phyloP scores from a whole-genome alignment of 2,797 vertebrate genomes.

The Octomys mimax region DNA sequence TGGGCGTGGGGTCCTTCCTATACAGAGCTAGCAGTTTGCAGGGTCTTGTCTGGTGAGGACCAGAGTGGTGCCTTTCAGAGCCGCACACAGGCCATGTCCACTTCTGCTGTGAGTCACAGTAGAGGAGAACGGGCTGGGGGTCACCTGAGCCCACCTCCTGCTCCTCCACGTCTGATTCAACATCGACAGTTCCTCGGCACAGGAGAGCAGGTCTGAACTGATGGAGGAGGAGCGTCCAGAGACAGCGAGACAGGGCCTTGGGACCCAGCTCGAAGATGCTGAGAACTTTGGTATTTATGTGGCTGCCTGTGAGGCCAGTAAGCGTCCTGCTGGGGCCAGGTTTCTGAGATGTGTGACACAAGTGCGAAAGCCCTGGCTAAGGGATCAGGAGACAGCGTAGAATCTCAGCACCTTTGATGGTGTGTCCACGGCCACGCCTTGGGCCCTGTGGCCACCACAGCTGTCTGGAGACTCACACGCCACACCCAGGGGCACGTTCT shows the following conservation, averaged over 20 bases:
- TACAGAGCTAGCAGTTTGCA: accelerated
- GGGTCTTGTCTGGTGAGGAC: background rate
- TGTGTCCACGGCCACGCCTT: accelerated
- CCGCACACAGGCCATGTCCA: accelerated
- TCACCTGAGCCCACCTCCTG: accelerated
- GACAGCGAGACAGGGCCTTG: accelerated
- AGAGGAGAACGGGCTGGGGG: background rate
- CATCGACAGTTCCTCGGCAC: accelerated
- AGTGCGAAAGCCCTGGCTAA: too few species aligned
- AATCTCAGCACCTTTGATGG: background rate
- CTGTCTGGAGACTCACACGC: accelerated
- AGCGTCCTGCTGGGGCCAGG: accelerated
- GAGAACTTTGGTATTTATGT: accelerated
- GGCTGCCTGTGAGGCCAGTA: background rate
- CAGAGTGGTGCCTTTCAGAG: background rate
- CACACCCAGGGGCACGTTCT: accelerated
- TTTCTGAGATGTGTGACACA: accelerated
- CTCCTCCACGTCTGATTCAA: accelerated
- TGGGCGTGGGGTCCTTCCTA: background rate
- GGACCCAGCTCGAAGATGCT: too few species aligned
- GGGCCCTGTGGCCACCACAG: accelerated
- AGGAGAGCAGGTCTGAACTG: accelerated
- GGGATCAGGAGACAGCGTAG: background rate
- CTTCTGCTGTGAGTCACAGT: accelerated
- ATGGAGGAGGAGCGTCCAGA: background rate